These are phyloP conservation scores for Odontamblyopus rebecca DNA, from an alignment of 2,797 vertebrate genomes.

Conservation along the genomic window DNA sequence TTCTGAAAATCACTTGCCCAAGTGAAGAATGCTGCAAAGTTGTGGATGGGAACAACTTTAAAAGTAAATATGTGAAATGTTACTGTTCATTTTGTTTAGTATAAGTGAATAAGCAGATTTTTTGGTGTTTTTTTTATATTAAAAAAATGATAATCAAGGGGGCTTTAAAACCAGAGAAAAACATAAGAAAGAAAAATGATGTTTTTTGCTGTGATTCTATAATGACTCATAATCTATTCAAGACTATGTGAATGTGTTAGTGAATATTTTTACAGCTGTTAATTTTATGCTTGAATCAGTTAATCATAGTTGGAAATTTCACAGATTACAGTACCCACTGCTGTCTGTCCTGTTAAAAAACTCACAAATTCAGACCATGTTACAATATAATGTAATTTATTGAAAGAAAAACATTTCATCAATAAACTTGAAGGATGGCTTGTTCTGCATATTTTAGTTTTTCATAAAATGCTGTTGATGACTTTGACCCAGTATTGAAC, in stretches of 20 bases:
- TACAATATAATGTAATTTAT: conserved; percentile 62
- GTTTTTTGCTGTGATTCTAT: not conserved
- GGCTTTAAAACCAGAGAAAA: no score
- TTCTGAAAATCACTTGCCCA: conserved; percentile 74
- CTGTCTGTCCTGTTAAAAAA: not conserved
- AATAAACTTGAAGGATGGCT: conserved; percentile 60
- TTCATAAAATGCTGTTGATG: not conserved
- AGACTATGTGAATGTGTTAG: not conserved
- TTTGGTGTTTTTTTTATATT: not conserved
- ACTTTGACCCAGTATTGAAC: not conserved
- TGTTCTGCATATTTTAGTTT: not conserved
- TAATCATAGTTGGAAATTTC: not conserved
- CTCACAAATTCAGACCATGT: not conserved
- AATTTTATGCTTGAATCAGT: not conserved
- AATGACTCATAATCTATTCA: not conserved
- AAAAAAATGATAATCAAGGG: no score
- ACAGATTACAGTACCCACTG: not conserved
- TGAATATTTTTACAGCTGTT: not conserved
- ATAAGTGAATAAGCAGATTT: not conserved
- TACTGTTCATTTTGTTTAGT: conserved; percentile 16
- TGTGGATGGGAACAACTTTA: conserved; percentile 5
- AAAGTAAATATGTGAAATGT: conserved; percentile 20
- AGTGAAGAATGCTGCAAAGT: conserved; percentile 21
- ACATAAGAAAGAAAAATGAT: not conserved
- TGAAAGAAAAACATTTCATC: conserved; percentile 77